These are phyloP conservation scores for Cantharis flavilabris DNA, from an alignment of 2,888 invertebrate genomes.

Conservation along the genomic window DNA sequence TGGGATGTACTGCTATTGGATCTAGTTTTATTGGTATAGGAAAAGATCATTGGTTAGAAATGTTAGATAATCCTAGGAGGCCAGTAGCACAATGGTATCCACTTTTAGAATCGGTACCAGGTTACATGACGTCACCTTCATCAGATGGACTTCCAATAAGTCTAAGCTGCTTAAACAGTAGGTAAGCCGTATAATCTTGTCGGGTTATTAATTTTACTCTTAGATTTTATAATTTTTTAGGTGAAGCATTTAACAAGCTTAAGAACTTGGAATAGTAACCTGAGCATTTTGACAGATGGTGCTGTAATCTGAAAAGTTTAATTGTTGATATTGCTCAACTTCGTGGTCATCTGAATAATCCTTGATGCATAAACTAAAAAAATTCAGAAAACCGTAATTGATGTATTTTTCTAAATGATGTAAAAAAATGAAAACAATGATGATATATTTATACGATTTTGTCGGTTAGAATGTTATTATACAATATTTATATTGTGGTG, in stretches of 20 bases:
- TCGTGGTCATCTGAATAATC: conserved; percentile 16
- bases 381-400: conserved; percentile 23
- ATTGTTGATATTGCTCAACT: conserved; percentile 22
- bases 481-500: conserved; percentile 10
- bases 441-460: conserved; percentile 27
- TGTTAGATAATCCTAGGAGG: conserved; percentile 81
- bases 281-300: conserved; percentile 21
- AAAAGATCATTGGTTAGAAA: conserved; percentile 83
- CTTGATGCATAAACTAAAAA: conserved; percentile 10
- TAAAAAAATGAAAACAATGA: conserved; percentile 18
- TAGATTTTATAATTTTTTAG: conserved; percentile 3
- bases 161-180: conserved; percentile 72
- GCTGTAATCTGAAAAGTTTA: conserved; percentile 21
- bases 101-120: conserved; percentile 71
- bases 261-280: background rate
- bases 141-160: conserved; percentile 63
- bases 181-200: conserved; percentile 54
- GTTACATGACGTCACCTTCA: conserved; percentile 59
- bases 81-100: conserved; percentile 87
- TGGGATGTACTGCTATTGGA: conserved; percentile 84
- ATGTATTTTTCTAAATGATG: conserved; percentile 30
- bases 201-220: background rate
- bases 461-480: conserved; percentile 16
- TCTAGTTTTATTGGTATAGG: conserved; percentile 76
- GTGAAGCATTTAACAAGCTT: conserved; percentile 13